These are phyloP conservation scores for Takifugu ocellatus DNA, from an alignment of 2,797 vertebrate species.

Conservation along the genomic window DNA sequence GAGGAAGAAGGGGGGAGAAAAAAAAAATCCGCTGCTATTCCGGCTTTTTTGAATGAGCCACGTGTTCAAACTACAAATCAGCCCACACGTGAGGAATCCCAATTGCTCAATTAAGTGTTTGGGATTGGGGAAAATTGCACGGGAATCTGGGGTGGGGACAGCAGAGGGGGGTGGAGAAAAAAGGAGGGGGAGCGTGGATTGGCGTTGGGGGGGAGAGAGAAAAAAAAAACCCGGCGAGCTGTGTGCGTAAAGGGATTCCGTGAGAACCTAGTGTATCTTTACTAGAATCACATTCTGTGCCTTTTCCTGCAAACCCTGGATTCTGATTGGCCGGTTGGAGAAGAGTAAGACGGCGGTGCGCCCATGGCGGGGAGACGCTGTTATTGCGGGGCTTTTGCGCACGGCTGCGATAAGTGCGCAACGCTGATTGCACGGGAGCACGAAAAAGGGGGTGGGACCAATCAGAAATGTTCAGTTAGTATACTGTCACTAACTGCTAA, in stretches of 20 bases:
- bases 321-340: conserved; percentile 71
- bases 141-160: conserved; percentile 73
- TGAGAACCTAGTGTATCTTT: conserved; percentile 71
- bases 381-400: conserved; percentile 58
- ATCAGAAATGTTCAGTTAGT: conserved; percentile 62
- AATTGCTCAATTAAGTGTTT: conserved; percentile 93
- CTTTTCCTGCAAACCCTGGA: conserved; percentile 66
- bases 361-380: conserved; percentile 56
- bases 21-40: conserved; percentile 84
- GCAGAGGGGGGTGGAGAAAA: conserved; percentile 60
- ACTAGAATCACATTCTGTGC: conserved; percentile 71
- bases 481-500: conserved; percentile 31
- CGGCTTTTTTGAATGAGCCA: conserved; percentile 96
- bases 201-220: conserved; percentile 62
- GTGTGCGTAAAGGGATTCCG: conserved; percentile 74
- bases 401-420: conserved; percentile 51
- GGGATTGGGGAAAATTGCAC: conserved; percentile 76
- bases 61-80: conserved; percentile 99
- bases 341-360: conserved; percentile 72
- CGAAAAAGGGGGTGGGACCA: conserved; percentile 54
- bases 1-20: conserved; percentile 52
- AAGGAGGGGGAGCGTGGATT: conserved; percentile 66
- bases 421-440: conserved; percentile 48
- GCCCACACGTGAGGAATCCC: conserved; percentile 97
- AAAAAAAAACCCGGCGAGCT: conserved; percentile 63